These are phyloP conservation scores for Drosophila hamatofila DNA, from an alignment of 2,888 invertebrate species.

Conservation along the genomic window DNA sequence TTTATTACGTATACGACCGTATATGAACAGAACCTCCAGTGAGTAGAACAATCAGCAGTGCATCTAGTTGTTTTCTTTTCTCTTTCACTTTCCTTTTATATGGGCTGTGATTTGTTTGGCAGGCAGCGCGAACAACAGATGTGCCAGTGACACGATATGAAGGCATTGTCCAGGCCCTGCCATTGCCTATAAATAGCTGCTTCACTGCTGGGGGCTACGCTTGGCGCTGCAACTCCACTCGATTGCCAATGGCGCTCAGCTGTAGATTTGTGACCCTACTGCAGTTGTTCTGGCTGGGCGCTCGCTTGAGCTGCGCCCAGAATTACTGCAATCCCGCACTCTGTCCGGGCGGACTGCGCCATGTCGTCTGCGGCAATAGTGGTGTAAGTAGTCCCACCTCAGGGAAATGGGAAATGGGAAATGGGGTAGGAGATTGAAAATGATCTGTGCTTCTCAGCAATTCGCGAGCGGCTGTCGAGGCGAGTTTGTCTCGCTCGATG, in stretches of 20 bases:
- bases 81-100: neutral
- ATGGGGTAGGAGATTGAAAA: neutral
- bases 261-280: neutral
- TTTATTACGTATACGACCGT: slow-evolving; percentile 29
- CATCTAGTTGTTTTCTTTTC: neutral
- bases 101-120: slow-evolving; percentile 30
- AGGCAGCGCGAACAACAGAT: slow-evolving; percentile 33
- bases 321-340: slow-evolving; percentile 62
- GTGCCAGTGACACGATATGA: slow-evolving; percentile 6
- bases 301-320: slow-evolving; percentile 25
- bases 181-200: slow-evolving; percentile 8
- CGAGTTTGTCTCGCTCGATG: slow-evolving; percentile 53
- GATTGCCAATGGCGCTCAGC: neutral
- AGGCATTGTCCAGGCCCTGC: slow-evolving; percentile 4
- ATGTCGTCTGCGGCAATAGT: slow-evolving; percentile 61
- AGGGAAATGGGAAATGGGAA: neutral
- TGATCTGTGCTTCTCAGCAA: slow-evolving; percentile 25
- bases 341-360: slow-evolving; percentile 51
- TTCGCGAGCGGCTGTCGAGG: slow-evolving; percentile 62
- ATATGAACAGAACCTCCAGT: neutral
- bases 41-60: slow-evolving; percentile 25
- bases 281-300: slow-evolving; percentile 4
- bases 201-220: neutral
- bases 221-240: slow-evolving; percentile 1
- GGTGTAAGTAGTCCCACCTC: slow-evolving; percentile 54